Evolutionary conservation across 2,888 invertebrate species (phyloP), one percentile per base, ranked within the genome.

Genomic region (Eupithecia subumbrata): DNA sequence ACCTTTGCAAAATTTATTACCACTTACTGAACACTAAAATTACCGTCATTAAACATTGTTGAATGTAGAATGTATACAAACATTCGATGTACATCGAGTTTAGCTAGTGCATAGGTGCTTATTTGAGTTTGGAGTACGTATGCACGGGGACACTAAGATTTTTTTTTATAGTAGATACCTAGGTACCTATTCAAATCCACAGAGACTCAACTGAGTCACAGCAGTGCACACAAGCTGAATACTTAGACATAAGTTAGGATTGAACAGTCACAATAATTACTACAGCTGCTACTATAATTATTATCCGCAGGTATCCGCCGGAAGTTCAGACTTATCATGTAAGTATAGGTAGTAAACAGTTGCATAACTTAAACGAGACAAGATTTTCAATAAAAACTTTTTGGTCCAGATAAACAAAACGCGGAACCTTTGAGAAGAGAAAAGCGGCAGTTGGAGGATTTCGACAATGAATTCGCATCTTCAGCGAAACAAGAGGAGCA

Each of bases 361-460:
- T 34, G 22, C 18, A 18, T 52, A 1, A n/a, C 0, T 48, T n/a
- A n/a, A 56, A 22, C n/a, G 11, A 22, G 22, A 22, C 60, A 60
- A 60, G 1, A 25, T 5, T 60, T 25, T 60, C 22, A 60, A 12
- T 60, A 14, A 25, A 60, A 4, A 25, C 5, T 9, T 67, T 67
- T 34, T 67, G 22, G 18, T 72, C 2, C 69, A 90, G 89, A 81
- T 80, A 79, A 82, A 66, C 74, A 79, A 43, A 79, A 83, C 45
- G n/a, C 40, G n/a, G 37, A 40, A 5, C n/a, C 76, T 75, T 11
- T 83, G 34, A 75, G 78, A 74, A 83, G 91, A 71, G 83, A 84
- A 75, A 92, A 89, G 78, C 84, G 94, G 16, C 89, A 95, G 80
- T 80, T 94, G 72, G 94, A 94, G 80, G 88, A 88, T 52, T 91